Base-by-base conservation (phyloP, 2,888 invertebrate species). In the Drosophila anomalipes region DNA sequence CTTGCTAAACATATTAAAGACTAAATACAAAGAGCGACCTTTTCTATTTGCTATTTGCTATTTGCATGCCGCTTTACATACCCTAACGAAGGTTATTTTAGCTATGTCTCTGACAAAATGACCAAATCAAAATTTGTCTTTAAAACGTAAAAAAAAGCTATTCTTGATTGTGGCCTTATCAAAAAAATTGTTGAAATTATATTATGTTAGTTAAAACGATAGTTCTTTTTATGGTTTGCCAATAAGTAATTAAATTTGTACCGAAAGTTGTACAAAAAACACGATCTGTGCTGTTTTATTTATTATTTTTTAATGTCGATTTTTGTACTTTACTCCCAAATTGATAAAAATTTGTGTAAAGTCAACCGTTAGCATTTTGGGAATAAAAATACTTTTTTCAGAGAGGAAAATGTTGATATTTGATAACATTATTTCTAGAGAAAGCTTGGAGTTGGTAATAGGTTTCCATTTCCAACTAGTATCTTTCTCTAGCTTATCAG, bases 1-100 rank as follows among this genome's bases (percentile, higher is more conserved):
- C 59, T 76, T 59, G 57, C 44, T 9, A 32, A 47, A 37, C 57
- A 66, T 66, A 58, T 35, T 47, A 68, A 70, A 71, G 66, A 51
- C 66, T 51, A 70, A 70, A 70, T 33, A 53, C 65, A 39, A 70
- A 57, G 37, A 67, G 37, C 49, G 30, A 63, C 59, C 71, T 71
- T 75, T 66, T 68, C 52, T 59, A 44, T 49, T 47, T 28, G 35
- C 19, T 41, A 51, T 44, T 70, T 37, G 61, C 47, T 62, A 61
- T 71, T 70, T 53, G 49, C 41, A 41, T 37, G 51, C 14, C 39
- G 16, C 28, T 26, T 52, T 39, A 2, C 41, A 70, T 32, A 56
- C 71, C 26, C 41, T 58, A 5, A 10, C n/a, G 37, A 3, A 10
- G 28, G 12, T 14, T 22, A 10, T 33, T 22, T n/a, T 30, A 16